Evolutionary conservation across 2,113 vertebrate genomes (phyloP), one percentile per base, ranked within the genome.

Genomic region (Toxostoma redivivum): DNA sequence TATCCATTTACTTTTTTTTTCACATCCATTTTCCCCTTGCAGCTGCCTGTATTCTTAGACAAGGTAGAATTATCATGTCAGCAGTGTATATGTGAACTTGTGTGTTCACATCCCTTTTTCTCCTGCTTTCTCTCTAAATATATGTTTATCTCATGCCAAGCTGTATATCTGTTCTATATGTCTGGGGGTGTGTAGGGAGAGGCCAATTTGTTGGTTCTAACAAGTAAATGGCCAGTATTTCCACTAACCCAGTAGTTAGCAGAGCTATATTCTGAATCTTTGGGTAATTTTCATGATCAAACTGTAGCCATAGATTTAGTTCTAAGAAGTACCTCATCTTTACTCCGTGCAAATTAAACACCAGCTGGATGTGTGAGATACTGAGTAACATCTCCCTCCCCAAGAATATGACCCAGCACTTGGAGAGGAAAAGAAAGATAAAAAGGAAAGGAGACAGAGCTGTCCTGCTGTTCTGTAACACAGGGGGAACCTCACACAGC

Each of bases 331-430:
- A 71, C 71, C 57, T 74, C 86, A 38, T 90, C 79, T 95, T 86
- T 84, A 50, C 77, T 92, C 74, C 66, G 61, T 67, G 50, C 48
- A 96, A 94, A 93, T 80, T 91, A 89, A 86, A 93, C 88, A 91
- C 88, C 96, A 96, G 90, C 96, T 97, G 94, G 81, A 96, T 71
- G 83, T 81, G n/a, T 65, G 86, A 96, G 96, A 96, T 95, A 94
- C 71, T 61, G 82, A 81, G n/a, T n/a, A 80, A 83, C 78, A 81
- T 86, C 47, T 24, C 30, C 9, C 28, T 81, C 69, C 80, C 77
- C 64, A 71, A 87, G 84, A 77, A 86, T 64, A 90, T 92, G 86
- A 90, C 70, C 74, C 66, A 70, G 53, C n/a, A 57, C 86, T 96
- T 80, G 76, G 71, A 80, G 86, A 90, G 88, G 81, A 44, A 92